These are phyloP conservation scores for Meiosimyza decipiens DNA, from an alignment of 2,888 invertebrate genomes.

Conservation along the genomic window DNA sequence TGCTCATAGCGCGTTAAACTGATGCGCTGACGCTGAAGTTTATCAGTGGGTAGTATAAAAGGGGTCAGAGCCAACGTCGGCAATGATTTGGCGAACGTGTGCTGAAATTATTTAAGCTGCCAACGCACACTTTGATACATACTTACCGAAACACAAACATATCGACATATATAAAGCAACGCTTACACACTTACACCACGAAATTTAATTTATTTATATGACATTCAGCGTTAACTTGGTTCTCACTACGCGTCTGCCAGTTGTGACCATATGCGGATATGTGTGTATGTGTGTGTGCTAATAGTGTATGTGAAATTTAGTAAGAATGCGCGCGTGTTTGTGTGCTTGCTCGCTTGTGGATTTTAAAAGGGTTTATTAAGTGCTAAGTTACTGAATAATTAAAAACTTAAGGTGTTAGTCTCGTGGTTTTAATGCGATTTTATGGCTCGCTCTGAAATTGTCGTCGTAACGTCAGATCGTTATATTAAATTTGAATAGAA, in stretches of 20 bases:
- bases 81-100: conserved; percentile 17
- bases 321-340: background rate
- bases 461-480: conserved; percentile 18
- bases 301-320: conserved; percentile 13
- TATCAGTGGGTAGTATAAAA: too few species aligned
- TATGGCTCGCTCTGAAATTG: conserved; percentile 21
- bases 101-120: background rate
- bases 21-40: background rate
- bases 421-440: conserved; percentile 30
- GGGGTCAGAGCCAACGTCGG: background rate
- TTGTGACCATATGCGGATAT: conserved; percentile 4
- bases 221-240: conserved; percentile 7
- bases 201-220: conserved; percentile 29
- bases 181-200: background rate
- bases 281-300: conserved; percentile 14
- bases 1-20: background rate
- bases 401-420: conserved; percentile 34
- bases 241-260: background rate
- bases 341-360: background rate
- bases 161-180: background rate
- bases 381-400: conserved; percentile 33
- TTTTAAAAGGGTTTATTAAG: conserved; percentile 12
- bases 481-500: conserved; percentile 9
- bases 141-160: background rate
- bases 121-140: background rate